Percentiles rank a stretch among this genome's conserved stretches.
Evolutionary conservation across 2,888 invertebrate species (phyloP).

Genomic region (Andrena haemorrhoa): DNA sequence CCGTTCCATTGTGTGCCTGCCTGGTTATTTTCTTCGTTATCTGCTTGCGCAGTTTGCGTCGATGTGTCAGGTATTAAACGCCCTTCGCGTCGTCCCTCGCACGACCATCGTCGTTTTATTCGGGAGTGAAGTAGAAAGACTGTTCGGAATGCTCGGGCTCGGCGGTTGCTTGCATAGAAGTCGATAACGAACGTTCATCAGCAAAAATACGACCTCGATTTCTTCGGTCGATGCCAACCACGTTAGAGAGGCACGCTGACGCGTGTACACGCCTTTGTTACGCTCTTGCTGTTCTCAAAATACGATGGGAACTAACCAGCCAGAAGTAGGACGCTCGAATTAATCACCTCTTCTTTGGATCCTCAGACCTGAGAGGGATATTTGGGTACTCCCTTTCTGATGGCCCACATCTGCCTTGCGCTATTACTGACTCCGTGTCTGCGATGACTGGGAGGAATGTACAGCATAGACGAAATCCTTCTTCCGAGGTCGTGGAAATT

Average conservation of each 20-base stretch:
- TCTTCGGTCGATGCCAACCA: not conserved
- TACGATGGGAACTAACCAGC: not conserved
- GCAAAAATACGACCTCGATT: constrained; percentile 15
- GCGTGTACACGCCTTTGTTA: constrained; percentile 13
- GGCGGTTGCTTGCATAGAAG: too few relatives aligned
- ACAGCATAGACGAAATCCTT: too few relatives aligned
- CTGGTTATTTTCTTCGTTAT: constrained; percentile 39
- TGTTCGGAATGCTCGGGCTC: not conserved
- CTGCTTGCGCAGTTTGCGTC: constrained; percentile 30
- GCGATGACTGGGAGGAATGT: not conserved
- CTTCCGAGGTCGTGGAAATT: too few relatives aligned
- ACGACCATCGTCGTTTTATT: constrained; percentile 1
- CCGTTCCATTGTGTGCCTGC: constrained; percentile 33
- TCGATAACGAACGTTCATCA: not conserved
- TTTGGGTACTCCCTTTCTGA: not conserved
- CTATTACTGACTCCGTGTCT: not conserved
- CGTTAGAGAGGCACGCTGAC: not conserved
- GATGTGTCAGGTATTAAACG: constrained; percentile 41
- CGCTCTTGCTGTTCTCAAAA: constrained; percentile 12
- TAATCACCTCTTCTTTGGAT: not conserved
- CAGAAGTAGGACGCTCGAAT: constrained; percentile 13
- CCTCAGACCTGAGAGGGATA: not conserved
- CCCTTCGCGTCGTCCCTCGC: not conserved
- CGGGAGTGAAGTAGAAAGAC: not conserved
- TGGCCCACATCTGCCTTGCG: not conserved